Conservation (phyloP, 2,888 invertebrate genomes). For the Acanthosepion pharaonis region DNA sequence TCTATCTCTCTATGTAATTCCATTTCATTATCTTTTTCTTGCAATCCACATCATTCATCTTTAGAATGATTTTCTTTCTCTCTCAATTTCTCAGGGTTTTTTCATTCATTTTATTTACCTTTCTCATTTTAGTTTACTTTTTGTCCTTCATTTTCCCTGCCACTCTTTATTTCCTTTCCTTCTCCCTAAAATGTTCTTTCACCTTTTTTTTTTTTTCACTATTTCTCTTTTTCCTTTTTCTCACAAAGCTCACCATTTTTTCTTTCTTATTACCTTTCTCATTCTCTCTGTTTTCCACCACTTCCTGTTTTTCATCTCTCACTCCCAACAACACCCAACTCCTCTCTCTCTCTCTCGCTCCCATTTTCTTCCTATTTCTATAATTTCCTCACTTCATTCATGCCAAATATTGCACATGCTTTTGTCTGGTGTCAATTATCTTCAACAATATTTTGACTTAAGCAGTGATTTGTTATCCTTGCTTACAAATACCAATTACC, state of each 20-base stretch:
- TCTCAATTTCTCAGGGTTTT: too few species aligned
- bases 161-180: too few species aligned
- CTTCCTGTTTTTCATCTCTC: too few species aligned
- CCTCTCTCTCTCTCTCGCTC: not conserved
- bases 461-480: not conserved
- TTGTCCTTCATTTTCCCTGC: too few species aligned
- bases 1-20: not conserved
- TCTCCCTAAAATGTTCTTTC: not conserved
- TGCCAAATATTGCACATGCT: constrained; percentile 6
- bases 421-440: not conserved
- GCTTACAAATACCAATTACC: not conserved
- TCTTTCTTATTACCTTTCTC: not conserved
- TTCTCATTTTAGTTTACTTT: too few species aligned
- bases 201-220: not conserved
- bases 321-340: too few species aligned
- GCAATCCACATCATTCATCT: too few species aligned
- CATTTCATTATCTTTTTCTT: not conserved
- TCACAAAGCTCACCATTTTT: not conserved
- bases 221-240: not conserved
- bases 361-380: not conserved
- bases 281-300: not conserved
- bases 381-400: not conserved
- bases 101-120: too few species aligned
- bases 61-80: too few species aligned
- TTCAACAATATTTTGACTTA: not conserved